phyloP scores from a whole-genome alignment of 2,113 vertebrate genomes.

The Guaruba guarouba region DNA sequence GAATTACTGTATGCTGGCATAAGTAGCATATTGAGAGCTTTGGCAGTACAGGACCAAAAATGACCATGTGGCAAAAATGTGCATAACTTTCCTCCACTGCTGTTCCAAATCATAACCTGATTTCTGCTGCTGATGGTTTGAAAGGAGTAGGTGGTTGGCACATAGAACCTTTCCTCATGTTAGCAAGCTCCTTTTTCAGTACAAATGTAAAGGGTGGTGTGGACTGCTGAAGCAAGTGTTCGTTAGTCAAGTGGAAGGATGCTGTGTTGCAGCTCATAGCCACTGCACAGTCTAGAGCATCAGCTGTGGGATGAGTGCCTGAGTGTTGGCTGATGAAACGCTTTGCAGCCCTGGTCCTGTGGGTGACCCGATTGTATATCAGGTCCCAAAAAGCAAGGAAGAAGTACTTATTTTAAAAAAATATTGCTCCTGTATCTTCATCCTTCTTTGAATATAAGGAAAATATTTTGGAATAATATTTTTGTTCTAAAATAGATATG shows the following conservation, averaged over 20 bases:
- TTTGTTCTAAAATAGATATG: background rate
- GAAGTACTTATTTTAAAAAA: background rate
- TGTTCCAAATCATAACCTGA: background rate
- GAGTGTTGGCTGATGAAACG: background rate
- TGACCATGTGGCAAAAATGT: background rate
- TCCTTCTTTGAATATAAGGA: background rate
- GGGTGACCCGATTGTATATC: background rate
- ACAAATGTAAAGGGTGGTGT: accelerated
- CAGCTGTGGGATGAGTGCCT: background rate
- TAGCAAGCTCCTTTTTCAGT: accelerated
- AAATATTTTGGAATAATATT: background rate
- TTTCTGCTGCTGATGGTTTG: background rate
- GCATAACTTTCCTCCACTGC: background rate
- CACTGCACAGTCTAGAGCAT: accelerated
- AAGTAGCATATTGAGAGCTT: background rate
- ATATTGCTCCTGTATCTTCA: background rate
- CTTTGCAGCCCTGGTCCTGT: background rate
- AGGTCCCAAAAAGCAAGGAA: accelerated
- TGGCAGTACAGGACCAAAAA: background rate
- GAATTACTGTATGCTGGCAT: background rate
- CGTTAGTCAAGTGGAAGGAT: background rate
- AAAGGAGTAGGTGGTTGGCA: background rate
- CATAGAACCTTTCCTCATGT: accelerated
- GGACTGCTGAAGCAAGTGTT: accelerated
- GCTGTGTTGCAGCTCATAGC: background rate